These are phyloP conservation scores for Trichonephila clavipes DNA, from an alignment of 1,140 invertebrate species.

Conservation along the genomic window DNA sequence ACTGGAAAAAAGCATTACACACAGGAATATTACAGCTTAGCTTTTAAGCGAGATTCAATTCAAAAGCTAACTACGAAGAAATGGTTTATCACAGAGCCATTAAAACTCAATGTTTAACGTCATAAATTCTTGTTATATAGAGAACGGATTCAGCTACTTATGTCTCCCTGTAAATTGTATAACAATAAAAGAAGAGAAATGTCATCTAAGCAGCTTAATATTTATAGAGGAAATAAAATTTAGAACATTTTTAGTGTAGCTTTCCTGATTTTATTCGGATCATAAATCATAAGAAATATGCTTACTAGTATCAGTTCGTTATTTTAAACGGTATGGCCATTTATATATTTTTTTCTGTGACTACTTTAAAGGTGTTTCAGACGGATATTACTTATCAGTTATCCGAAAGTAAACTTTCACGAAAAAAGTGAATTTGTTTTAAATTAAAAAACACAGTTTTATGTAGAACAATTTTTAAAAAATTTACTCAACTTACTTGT, in stretches of 20 bases:
- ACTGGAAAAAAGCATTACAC: too few species aligned
- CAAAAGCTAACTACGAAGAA: neutral
- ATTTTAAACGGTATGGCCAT: neutral
- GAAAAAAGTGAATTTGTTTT: too few species aligned
- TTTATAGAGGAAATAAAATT: slow-evolving; percentile 15
- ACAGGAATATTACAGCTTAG: too few species aligned
- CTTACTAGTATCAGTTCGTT: neutral
- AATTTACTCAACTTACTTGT: too few species aligned
- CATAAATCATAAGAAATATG: slow-evolving; percentile 7
- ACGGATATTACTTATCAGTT: too few species aligned
- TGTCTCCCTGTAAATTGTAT: neutral
- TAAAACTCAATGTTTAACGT: neutral
- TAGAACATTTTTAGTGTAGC: neutral
- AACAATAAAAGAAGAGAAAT: slow-evolving; percentile 25
- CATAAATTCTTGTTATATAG: neutral
- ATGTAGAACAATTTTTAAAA: too few species aligned
- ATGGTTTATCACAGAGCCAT: neutral
- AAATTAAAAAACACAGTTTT: too few species aligned
- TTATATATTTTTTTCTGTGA: neutral
- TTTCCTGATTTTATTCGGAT: neutral
- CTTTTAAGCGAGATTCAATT: too few species aligned
- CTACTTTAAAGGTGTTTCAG: neutral
- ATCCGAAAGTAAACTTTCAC: too few species aligned
- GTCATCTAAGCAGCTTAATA: neutral
- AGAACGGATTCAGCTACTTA: neutral